Conservation (phyloP, 2,888 invertebrate species). For the Beris morrisii region DNA sequence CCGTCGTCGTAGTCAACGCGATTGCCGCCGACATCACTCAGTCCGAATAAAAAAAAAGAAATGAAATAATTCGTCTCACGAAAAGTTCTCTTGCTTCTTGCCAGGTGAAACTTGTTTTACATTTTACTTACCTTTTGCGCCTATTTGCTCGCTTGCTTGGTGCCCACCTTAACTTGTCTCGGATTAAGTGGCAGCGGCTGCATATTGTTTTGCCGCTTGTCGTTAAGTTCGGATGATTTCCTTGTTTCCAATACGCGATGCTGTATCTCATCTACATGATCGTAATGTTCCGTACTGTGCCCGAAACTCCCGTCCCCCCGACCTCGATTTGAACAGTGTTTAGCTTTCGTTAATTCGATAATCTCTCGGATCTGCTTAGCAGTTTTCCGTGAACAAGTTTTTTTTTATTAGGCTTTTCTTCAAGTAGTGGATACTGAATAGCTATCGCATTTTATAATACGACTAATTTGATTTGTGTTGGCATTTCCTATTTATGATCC, state of each 20-base stretch:
- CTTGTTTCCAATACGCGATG: constrained; percentile 5
- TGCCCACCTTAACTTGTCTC: constrained; percentile 6
- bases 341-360: no score
- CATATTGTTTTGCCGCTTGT: not conserved
- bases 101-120: constrained; percentile 30
- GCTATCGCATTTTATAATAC: no score
- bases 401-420: no score
- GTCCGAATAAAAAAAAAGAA: not conserved
- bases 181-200: constrained; percentile 12
- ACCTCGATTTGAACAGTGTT: no score
- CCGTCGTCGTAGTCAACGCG: constrained; percentile 9
- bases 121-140: constrained; percentile 27
- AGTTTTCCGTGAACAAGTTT: no score
- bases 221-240: constrained; percentile 13
- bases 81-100: not conserved
- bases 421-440: no score
- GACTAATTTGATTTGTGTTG: no score
- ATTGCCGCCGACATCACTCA: constrained; percentile 8
- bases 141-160: not conserved
- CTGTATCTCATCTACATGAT: no score
- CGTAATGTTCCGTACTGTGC: no score
- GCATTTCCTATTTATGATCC: no score
- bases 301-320: no score
- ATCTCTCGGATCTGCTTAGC: no score
- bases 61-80: constrained; percentile 5